Evolutionary conservation across 1,140 invertebrate genomes (phyloP), one percentile per base, ranked within the genome.

Genomic region (Eriosoma lanigerum): DNA sequence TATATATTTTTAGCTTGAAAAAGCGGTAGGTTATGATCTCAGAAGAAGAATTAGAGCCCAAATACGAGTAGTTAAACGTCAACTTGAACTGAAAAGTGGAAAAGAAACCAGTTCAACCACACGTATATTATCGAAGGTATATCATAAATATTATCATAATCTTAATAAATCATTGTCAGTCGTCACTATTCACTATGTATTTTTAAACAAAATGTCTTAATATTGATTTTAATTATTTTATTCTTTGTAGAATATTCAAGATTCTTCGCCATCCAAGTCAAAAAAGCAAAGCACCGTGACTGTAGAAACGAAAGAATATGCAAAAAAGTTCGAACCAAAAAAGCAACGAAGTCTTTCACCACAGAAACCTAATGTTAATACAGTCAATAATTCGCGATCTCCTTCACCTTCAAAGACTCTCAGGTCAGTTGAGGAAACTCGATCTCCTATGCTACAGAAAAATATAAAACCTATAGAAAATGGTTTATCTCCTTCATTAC

Each of bases 11-110:
- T 86, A 92, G 90, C 86, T 93, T 84, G 91, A 93, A 85, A 91
- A 90, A 84, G 90, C 92, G 46, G 89, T 89, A 32, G 89, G 89
- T 78, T 93, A 93, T 84, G 92, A 93, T 82, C 87, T 92, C 83
- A 86, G 92, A 81, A 88, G 91, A 72, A 88, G 91, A 80, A 92
- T 94, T 76, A 88, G 93, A 82, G 88, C 91, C 12, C 92, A 93
- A 85, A 92, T 93, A 76, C 87, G 92, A 82, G 84, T 90, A 12
- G 89, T 92, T 4, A 90, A 89, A 82, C 90, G 91, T 83, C 86
- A 88, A 81, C 86, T 88, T 44, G 87, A 88, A 81, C 85, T 52
- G 10, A 62, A 24, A 60, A 73, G 3, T 12, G 72, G 5, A 52
- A 50, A 46, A 15, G 52, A 80, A 80, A 58, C 52, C 2, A 54